Evolutionary conservation across 1,140 invertebrate genomes (phyloP).

Genomic region (Monomorium pharaonis): DNA sequence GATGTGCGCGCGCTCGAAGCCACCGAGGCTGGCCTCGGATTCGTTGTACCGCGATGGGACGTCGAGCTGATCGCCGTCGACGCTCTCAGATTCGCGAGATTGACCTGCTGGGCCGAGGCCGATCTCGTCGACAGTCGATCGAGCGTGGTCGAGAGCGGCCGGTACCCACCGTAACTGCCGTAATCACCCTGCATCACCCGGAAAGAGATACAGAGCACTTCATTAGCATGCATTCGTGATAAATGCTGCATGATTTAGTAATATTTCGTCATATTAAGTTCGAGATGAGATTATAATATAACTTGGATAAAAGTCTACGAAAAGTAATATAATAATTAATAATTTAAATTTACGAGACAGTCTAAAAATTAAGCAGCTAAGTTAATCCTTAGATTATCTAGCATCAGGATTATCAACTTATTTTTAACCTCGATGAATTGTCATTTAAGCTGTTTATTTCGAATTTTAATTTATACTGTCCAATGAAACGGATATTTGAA

Average conservation of each 20-base stretch:
- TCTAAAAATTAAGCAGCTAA: neutral
- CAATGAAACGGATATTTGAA: neutral
- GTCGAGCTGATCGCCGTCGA: slow-evolving; percentile 84
- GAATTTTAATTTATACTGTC: neutral
- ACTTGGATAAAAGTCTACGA: neutral
- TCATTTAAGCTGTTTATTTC: neutral
- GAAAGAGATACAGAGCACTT: neutral
- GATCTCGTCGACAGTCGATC: slow-evolving; percentile 83
- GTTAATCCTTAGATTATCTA: neutral
- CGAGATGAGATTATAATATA: neutral
- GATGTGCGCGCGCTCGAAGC: slow-evolving; percentile 81
- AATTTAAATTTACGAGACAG: neutral
- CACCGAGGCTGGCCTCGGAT: slow-evolving; percentile 81
- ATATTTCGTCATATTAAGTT: neutral
- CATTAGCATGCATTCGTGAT: neutral
- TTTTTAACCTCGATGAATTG: neutral
- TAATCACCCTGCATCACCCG: slow-evolving; percentile 80
- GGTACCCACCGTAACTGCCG: slow-evolving; percentile 84
- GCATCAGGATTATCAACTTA: neutral
- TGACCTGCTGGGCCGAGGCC: slow-evolving; percentile 83
- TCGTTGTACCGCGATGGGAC: slow-evolving; percentile 78
- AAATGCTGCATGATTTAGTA: neutral
- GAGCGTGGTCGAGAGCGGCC: slow-evolving; percentile 84
- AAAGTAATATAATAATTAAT: neutral
- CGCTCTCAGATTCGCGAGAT: slow-evolving; percentile 84